Percentiles rank a stretch among this genome's conserved stretches.
These are phyloP conservation scores for Poecilobothrus nobilitatus DNA, from an alignment of 2,888 invertebrate genomes.

Conservation along the genomic window DNA sequence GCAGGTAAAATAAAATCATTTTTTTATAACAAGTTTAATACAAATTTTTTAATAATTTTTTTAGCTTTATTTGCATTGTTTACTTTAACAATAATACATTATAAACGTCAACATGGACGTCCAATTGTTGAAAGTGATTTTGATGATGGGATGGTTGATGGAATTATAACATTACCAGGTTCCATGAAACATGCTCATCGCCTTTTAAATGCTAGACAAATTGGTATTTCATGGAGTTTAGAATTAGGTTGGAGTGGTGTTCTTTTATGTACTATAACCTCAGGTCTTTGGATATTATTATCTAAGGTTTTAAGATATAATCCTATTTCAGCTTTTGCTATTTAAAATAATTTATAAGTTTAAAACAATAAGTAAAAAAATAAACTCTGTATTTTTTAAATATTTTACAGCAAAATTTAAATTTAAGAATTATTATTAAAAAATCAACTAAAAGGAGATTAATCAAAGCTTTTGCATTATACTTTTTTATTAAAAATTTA, in stretches of 20 bases:
- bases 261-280: conserved; percentile 70
- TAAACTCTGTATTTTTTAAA: neutral
- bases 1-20: conserved; percentile 59
- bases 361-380: neutral
- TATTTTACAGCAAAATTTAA: neutral
- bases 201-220: conserved; percentile 60
- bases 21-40: neutral
- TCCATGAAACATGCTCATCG: conserved; percentile 49
- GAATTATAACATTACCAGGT: conserved; percentile 51
- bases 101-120: conserved; percentile 68
- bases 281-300: conserved; percentile 76
- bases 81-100: conserved; percentile 85
- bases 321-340: conserved; percentile 59
- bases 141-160: conserved; percentile 61
- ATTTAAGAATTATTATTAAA: neutral
- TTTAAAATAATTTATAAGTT: neutral
- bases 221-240: conserved; percentile 73
- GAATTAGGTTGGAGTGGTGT: conserved; percentile 83
- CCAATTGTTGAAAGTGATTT: conserved; percentile 52
- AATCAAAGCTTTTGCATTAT: neutral
- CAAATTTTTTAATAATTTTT: conserved; percentile 22
- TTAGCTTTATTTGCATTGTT: conserved; percentile 84
- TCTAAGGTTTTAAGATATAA: conserved; percentile 87
- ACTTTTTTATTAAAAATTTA: neutral
- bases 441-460: no score